These are phyloP conservation scores for Patella caerulea DNA, from an alignment of 2,888 invertebrate species.

Conservation along the genomic window DNA sequence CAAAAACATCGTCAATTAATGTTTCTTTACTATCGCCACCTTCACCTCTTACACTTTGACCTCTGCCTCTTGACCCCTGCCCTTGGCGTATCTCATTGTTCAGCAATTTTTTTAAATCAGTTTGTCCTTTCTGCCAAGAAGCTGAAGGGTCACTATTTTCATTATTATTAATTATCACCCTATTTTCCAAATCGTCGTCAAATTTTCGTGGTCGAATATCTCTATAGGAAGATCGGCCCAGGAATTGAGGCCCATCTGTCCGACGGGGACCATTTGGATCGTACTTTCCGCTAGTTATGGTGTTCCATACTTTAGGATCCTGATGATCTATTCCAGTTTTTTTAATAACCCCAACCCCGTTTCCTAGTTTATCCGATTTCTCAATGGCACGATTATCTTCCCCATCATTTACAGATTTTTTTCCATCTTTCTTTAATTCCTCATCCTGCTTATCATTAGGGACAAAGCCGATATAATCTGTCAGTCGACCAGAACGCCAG, in stretches of 20 bases:
- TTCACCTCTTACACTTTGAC: not conserved
- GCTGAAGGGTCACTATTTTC: constrained; percentile 1
- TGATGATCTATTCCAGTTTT: constrained; percentile 22
- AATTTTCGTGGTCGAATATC: not conserved
- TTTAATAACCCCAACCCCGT: not conserved
- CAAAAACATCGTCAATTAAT: constrained; percentile 35
- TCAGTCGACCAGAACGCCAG: constrained; percentile 49
- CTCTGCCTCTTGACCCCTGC: constrained; percentile 18
- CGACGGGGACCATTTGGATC: constrained; percentile 4
- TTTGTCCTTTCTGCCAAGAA: constrained; percentile 12
- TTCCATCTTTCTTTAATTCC: constrained; percentile 6
- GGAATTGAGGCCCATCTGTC: constrained; percentile 32
- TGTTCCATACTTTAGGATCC: constrained; percentile 30
- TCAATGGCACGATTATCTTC: constrained; percentile 13
- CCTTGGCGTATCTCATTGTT: constrained; percentile 9
- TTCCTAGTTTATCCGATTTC: constrained; percentile 20
- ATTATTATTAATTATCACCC: constrained; percentile 8
- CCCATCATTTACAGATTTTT: constrained; percentile 5
- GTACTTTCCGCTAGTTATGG: constrained; percentile 17
- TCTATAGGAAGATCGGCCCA: constrained; percentile 20
- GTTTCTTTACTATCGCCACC: constrained; percentile 25
- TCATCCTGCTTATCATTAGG: constrained; percentile 11
- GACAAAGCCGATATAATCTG: constrained; percentile 8
- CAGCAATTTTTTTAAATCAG: constrained; percentile 8
- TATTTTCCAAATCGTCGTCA: not conserved